Conservation (phyloP, 2,113 vertebrate species). For the Hippopotamus amphibius region DNA sequence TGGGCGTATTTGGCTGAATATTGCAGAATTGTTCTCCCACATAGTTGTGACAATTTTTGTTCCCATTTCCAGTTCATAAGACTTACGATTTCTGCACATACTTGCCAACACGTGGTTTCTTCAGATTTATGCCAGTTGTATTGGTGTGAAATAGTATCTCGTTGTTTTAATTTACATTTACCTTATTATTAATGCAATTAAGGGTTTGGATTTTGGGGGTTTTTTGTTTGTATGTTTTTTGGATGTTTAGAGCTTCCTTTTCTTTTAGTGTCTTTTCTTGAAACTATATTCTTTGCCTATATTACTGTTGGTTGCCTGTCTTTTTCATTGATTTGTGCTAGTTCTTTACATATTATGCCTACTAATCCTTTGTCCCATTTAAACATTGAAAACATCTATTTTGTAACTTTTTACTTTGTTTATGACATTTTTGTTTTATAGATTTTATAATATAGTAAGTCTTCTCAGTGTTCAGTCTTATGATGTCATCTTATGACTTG, state of each 20-base stretch:
- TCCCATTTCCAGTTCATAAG: not conserved
- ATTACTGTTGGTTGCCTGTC: not conserved
- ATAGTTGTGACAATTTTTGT: not conserved
- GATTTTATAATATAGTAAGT: not conserved
- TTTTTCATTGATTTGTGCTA: not conserved
- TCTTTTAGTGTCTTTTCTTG: not conserved
- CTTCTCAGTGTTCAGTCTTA: not conserved
- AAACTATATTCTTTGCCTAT: not conserved
- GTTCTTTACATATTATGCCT: not conserved
- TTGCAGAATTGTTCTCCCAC: not conserved
- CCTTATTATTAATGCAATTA: not conserved
- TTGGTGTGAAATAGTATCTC: not conserved
- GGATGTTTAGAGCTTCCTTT: not conserved
- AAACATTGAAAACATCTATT: not conserved
- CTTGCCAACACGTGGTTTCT: not conserved
- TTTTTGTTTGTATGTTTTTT: not conserved
- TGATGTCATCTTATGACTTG: not conserved
- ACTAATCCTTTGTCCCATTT: not conserved
- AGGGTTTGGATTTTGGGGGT: too few relatives aligned
- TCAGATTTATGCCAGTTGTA: not conserved
- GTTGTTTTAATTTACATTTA: not conserved
- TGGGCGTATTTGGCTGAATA: rapidly evolving
- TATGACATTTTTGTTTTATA: not conserved
- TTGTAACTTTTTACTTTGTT: not conserved
- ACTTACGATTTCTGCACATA: not conserved